These are phyloP conservation scores for Siniperca obscura DNA, from an alignment of 2,797 vertebrate species.

Conservation along the genomic window DNA sequence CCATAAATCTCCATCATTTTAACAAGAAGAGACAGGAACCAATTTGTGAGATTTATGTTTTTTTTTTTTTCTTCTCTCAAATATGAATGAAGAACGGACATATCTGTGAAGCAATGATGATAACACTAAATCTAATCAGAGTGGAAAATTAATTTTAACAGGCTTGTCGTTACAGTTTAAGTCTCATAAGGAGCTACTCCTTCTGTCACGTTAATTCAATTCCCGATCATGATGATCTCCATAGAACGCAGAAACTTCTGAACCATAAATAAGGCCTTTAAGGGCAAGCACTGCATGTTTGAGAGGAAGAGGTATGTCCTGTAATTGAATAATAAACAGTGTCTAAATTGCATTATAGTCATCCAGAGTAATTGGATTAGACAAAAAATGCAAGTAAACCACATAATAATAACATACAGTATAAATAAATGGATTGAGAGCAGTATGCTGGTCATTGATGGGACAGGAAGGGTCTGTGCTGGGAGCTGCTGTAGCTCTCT, in stretches of 20 bases:
- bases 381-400: slow-evolving; percentile 76
- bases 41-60: slow-evolving; percentile 85
- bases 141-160: slow-evolving; percentile 86
- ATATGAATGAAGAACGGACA: slow-evolving; percentile 84
- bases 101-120: slow-evolving; percentile 81
- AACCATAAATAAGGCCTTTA: slow-evolving; percentile 78
- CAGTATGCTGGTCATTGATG: slow-evolving; percentile 79
- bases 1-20: slow-evolving; percentile 82
- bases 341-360: slow-evolving; percentile 83
- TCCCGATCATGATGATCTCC: slow-evolving; percentile 73
- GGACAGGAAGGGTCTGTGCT: slow-evolving; percentile 74
- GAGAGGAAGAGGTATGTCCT: slow-evolving; percentile 77
- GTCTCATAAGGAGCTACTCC: slow-evolving; percentile 78
- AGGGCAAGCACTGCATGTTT: slow-evolving; percentile 74
- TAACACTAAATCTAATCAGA: slow-evolving; percentile 82
- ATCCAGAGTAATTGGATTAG: slow-evolving; percentile 79
- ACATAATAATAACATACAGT: slow-evolving; percentile 79
- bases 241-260: slow-evolving; percentile 78
- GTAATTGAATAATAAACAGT: slow-evolving; percentile 85
- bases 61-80: slow-evolving; percentile 65
- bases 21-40: slow-evolving; percentile 83
- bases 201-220: slow-evolving; percentile 85
- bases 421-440: slow-evolving; percentile 85
- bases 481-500: slow-evolving; percentile 38
- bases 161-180: slow-evolving; percentile 83